Base-by-base conservation (phyloP, 2,797 vertebrate species). In the Lerista edwardsae region DNA sequence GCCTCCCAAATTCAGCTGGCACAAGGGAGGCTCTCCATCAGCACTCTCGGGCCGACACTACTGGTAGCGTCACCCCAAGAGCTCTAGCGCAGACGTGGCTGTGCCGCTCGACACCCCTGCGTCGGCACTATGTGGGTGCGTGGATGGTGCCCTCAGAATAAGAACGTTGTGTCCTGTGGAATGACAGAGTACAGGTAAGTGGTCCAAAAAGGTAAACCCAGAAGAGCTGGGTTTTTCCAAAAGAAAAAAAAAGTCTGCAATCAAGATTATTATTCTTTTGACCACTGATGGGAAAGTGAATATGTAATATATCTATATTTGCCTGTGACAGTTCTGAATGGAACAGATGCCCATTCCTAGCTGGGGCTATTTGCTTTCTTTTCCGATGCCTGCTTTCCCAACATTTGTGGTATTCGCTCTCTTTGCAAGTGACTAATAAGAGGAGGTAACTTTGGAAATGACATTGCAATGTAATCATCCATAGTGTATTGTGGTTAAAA, bases 401-500 rank as follows among this genome's bases (percentile, higher is more conserved):
- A 86, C 81, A 44, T 91, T 87, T 2, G 80, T 85, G 87, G 86
- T 64, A 87, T 91, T 92, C 93, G 86, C 84, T 94, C 85, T 92
- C 85, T 89, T 79, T 80, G 89, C 69, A 29, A 84, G 95, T 95
- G 96, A 96, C 91, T 94, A 95, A 96, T 96, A 95, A 84, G 93
- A 92, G 91, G 94, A 93, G 94, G 94, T 88, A 96, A 96, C 95
- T 96, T 96, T 95, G 93, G 94, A 95, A 96, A 96, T 96, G 96
- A 91, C 93, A 94, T 94, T 93, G 96, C 91, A 59, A 94, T 95
- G 94, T 95, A 96, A 97, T 96, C 96, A 96, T 95, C 95, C 94
- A 95, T 95, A 96, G 95, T 91, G 91, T 92, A 94, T 94, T 96
- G 94, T 95, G 95, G 95, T 93, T 94, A 96, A 96, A 97, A 96